These are phyloP conservation scores for Artibeus lituratus DNA, from an alignment of 2,797 vertebrate species.

Conservation along the genomic window DNA sequence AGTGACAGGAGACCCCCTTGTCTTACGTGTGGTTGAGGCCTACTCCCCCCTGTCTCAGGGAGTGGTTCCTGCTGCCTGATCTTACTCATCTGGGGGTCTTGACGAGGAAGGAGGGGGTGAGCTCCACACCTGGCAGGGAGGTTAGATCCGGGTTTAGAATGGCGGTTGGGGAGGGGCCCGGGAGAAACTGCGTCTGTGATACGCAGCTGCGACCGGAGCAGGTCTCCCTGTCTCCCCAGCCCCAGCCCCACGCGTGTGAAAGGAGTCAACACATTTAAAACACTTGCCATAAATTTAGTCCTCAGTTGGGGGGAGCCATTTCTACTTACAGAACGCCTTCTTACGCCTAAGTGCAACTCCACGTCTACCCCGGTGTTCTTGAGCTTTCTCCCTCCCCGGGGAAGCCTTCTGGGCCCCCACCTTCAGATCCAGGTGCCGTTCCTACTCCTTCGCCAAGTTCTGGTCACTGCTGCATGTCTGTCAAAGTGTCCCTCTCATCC, in stretches of 20 bases:
- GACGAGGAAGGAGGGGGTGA: accelerated
- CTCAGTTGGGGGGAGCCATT: not conserved
- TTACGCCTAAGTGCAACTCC: not conserved
- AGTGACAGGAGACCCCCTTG: not conserved
- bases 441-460: accelerated
- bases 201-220: accelerated
- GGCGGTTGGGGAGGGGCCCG: not conserved
- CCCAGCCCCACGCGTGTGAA: not conserved
- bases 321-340: not conserved
- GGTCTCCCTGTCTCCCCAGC: not conserved
- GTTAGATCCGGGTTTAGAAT: not conserved
- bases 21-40: not conserved
- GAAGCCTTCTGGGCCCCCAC: not conserved
- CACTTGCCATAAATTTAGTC: accelerated
- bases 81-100: not conserved
- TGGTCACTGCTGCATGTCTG: accelerated
- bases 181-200: accelerated
- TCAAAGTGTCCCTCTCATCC: too few species aligned
- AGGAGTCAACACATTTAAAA: not conserved
- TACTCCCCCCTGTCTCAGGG: too few species aligned
- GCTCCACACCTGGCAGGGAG: not conserved
- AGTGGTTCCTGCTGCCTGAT: too few species aligned
- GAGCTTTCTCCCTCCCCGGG: not conserved
- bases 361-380: not conserved
- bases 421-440: accelerated